Conservation (phyloP, 35 echinoderm and acorn worm genomes). For the Heliocidaris erythrogramma region DNA sequence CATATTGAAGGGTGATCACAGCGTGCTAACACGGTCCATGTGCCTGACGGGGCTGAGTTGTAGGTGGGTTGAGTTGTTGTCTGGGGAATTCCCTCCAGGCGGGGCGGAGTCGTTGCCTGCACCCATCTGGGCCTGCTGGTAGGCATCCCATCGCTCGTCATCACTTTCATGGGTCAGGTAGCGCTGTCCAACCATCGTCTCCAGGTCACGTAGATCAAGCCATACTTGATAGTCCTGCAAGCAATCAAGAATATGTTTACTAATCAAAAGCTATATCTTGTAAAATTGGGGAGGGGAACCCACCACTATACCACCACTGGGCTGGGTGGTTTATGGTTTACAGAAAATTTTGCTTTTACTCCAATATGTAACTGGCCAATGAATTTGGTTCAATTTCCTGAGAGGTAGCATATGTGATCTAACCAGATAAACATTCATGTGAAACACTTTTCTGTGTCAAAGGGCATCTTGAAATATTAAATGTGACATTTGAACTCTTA, state of each 20-base stretch:
- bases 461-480: too few species aligned
- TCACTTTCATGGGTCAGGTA: slow-evolving; percentile 98
- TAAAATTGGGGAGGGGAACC: background rate
- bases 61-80: slow-evolving; percentile 48
- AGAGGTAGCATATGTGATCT: background rate
- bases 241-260: slow-evolving; percentile 16
- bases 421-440: background rate
- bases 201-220: slow-evolving; percentile 85
- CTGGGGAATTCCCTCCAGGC: background rate
- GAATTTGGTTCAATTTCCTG: background rate
- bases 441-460: too few species aligned
- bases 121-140: slow-evolving; percentile 58
- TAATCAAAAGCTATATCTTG: background rate
- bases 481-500: too few species aligned
- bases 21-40: slow-evolving; percentile 82
- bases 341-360: background rate
- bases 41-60: slow-evolving; percentile 56
- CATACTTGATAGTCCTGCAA: slow-evolving; percentile 92
- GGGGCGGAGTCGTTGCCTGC: slow-evolving; percentile 28
- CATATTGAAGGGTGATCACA: slow-evolving; percentile 50
- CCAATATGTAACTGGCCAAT: background rate
- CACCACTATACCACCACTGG: background rate
- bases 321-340: background rate
- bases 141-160: slow-evolving; percentile 92
- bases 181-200: slow-evolving; percentile 78